phyloP scores from a whole-genome alignment of 2,888 invertebrate genomes.

The Calameuta filiformis region DNA sequence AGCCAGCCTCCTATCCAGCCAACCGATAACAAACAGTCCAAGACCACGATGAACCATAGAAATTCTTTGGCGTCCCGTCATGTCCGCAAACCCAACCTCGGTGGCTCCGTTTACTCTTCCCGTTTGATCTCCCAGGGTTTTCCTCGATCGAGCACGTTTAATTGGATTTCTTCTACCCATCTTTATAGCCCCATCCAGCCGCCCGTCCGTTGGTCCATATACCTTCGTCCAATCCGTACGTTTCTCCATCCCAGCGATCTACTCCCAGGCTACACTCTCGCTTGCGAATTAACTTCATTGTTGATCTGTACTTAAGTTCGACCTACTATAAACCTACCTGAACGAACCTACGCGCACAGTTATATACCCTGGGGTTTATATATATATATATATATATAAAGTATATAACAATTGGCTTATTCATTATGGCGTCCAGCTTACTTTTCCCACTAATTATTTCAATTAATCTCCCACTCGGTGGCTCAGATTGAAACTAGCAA shows the following conservation, averaged over 20 bases:
- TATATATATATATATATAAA: background rate
- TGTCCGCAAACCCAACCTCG: background rate
- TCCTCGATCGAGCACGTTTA: background rate
- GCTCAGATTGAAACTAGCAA: background rate
- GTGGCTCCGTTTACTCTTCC: background rate
- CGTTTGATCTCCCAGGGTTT: background rate
- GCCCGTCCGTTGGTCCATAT: background rate
- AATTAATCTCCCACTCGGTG: slow-evolving; percentile 24
- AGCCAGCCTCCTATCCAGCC: background rate
- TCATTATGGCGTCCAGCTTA: background rate
- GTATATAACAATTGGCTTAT: background rate
- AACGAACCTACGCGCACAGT: background rate
- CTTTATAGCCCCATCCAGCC: background rate
- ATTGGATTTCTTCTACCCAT: slow-evolving; percentile 10
- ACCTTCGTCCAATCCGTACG: background rate
- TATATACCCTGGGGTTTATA: background rate
- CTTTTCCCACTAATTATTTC: slow-evolving; percentile 29
- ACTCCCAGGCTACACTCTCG: background rate
- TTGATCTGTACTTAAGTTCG: background rate
- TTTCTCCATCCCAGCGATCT: background rate
- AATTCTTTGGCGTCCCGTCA: slow-evolving; percentile 6
- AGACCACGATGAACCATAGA: slow-evolving; percentile 22
- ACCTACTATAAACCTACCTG: background rate
- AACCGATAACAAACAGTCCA: background rate
- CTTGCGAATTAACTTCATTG: slow-evolving; percentile 1